Evolutionary conservation across 2,113 vertebrate genomes (phyloP).

Genomic region (Nerophis ophidion): DNA sequence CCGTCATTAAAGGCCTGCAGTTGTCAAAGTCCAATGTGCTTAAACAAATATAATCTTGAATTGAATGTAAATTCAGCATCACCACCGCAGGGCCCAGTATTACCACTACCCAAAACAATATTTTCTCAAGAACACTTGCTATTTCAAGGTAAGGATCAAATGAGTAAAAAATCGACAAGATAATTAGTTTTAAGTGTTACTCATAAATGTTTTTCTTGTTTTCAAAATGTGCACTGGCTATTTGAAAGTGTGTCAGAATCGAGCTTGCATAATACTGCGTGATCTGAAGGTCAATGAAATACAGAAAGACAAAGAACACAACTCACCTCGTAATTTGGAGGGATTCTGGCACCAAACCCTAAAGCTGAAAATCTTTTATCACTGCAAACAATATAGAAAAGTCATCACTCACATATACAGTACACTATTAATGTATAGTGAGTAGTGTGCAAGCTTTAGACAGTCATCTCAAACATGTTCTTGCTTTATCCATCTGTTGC

Average conservation of each 20-base stretch:
- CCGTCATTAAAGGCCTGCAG: constrained; percentile 27
- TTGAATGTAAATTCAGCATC: constrained; percentile 40
- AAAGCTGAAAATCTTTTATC: constrained; percentile 94
- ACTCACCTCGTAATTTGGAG: constrained; percentile 91
- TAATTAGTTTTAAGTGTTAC: constrained; percentile 51
- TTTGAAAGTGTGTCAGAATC: constrained; percentile 26
- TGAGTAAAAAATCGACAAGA: constrained; percentile 47
- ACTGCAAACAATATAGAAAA: constrained; percentile 60
- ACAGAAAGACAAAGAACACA: constrained; percentile 4
- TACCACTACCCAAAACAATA: constrained; percentile 27
- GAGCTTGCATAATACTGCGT: constrained; percentile 9
- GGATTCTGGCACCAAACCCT: constrained; percentile 93
- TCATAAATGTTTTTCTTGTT: neutral
- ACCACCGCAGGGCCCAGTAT: constrained; percentile 27
- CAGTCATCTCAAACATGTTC: constrained; percentile 31
- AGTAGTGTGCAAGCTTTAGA: constrained; percentile 10
- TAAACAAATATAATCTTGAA: constrained; percentile 49
- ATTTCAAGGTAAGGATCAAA: constrained; percentile 34
- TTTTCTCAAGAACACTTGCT: constrained; percentile 46
- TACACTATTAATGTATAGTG: neutral
- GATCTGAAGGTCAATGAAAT: constrained; percentile 18
- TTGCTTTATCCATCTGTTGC: constrained; percentile 42
- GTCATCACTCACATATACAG: constrained; percentile 24
- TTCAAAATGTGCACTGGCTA: constrained; percentile 21
- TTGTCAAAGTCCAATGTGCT: constrained; percentile 46